Base-by-base conservation (phyloP, 2,888 invertebrate genomes). In the Cotesia congregata region DNA sequence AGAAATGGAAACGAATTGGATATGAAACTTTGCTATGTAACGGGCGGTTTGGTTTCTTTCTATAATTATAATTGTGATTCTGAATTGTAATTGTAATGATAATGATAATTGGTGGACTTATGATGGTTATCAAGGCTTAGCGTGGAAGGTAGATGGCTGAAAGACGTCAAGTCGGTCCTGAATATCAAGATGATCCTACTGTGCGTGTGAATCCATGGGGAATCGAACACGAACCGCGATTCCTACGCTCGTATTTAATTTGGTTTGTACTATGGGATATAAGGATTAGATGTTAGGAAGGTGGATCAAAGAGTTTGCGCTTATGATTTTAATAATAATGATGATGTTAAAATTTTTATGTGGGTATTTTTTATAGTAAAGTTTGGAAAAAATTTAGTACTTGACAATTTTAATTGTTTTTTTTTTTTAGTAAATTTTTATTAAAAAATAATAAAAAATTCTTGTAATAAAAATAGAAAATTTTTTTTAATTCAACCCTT, bases 201-300 rank as follows among this genome's bases (percentile, higher is more conserved):
- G 65, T 73, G 59, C 73, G 73, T 73, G 73, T 73, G 73, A 73
- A 73, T 73, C 50, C 73, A 73, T 41, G 59, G n/a, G 73, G 67
- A 73, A 73, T 73, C 67, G 67, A 67, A 65, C 59, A 67, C 67
- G 67, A 67, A 65, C 59, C 20, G 15, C 20, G 62, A 62, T 62
- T 20, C 20, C n/a, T 17, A 17, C 62, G 15, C 7, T n/a, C 12
- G 83, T 83, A 86, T 86, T 82, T 81, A 83, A 83, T 30, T 30
- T 3, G 3, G 30, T 30, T 30, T 30, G 30, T 30, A 3, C 30
- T 30, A 30, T 30, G 30, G 3, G 82, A 83, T 84, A 83, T 82
- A 79, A 76, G 79, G 83, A 86, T 86, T 78, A 80, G 80, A 30
- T 30, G 3, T 30, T 3, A 30, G 81, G 85, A 86, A 75, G 67